Evolutionary conservation across 2,797 vertebrate species (phyloP), one percentile per base, ranked within the genome.

Genomic region (Acrossocheilus wenchowensis): DNA sequence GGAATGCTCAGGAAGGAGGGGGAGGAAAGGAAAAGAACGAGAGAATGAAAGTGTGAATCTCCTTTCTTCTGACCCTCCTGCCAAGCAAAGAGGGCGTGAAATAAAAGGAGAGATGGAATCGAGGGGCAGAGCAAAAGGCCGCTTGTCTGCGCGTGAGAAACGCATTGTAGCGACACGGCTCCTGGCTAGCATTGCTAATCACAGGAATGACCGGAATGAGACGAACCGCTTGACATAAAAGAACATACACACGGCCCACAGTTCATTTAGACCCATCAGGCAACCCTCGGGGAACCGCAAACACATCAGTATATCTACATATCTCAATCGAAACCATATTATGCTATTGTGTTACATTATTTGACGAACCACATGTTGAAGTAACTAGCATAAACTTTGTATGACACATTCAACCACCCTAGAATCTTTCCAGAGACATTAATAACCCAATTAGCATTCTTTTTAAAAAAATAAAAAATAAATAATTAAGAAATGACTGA

Each of bases 171-270:
- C 74, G 82, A 79, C 41, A 78, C 85, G 64, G 91, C 89, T 50
- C 89, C 89, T 88, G 91, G 90, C 69, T 89, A 45, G 87, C 90
- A 80, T 79, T 85, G 88, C 92, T 93, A 94, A 94, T 93, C 90
- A 86, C 88, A 91, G 92, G 93, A 94, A 94, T 94, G 92, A 92
- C 72, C 87, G 89, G 93, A 94, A 93, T 93, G 92, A 81, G 68
- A 75, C 21, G 2, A 45, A 84, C 26, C 50, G 52, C 39, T 72
- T 15, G 17, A 68, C 69, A 45, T 64, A 54, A 75, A 84, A 80
- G 88, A 66, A 48, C 83, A 81, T 83, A 66, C 52, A 71, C 77
- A 62, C 6, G 19, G 50, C 34, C 80, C 30, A 85, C 30, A 64
- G 77, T 72, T 73, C 84, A 80, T 73, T 62, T 60, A 60, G 50